Conservation (phyloP, 2,797 vertebrate genomes). For the Lepidocolaptes lacrymiger region DNA sequence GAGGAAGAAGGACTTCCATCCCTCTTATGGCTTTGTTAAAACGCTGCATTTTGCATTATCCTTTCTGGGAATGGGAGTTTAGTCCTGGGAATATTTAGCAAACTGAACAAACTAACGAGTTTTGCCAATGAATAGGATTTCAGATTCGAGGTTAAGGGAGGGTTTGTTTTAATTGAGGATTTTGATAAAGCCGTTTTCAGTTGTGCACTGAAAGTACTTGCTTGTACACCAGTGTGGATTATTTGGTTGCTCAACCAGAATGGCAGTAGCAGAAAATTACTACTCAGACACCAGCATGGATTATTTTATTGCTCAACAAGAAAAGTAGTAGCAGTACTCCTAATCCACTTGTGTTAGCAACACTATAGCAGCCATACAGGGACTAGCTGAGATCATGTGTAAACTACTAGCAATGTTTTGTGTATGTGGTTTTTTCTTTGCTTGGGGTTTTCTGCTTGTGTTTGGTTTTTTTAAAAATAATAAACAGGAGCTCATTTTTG, state of each 20-base stretch:
- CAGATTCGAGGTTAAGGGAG: not conserved
- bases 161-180: slow-evolving; percentile 13
- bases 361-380: not conserved
- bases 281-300: not conserved
- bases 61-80: not conserved
- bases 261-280: not conserved
- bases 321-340: not conserved
- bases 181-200: slow-evolving; percentile 8
- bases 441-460: not conserved
- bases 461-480: not conserved
- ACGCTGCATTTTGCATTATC: not conserved
- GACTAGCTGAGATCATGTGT: not conserved
- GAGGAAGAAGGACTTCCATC: not conserved
- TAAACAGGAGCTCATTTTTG: not conserved
- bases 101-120: not conserved
- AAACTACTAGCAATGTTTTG: not conserved
- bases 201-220: not conserved
- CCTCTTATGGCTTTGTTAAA: not conserved
- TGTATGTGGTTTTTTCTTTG: not conserved
- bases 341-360: not conserved
- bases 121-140: slow-evolving; percentile 22
- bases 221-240: fast-evolving
- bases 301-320: not conserved
- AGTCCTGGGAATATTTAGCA: slow-evolving; percentile 20
- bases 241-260: not conserved